Conservation (phyloP, 2,113 vertebrate species). For the Forbesichthys agassizii region DNA sequence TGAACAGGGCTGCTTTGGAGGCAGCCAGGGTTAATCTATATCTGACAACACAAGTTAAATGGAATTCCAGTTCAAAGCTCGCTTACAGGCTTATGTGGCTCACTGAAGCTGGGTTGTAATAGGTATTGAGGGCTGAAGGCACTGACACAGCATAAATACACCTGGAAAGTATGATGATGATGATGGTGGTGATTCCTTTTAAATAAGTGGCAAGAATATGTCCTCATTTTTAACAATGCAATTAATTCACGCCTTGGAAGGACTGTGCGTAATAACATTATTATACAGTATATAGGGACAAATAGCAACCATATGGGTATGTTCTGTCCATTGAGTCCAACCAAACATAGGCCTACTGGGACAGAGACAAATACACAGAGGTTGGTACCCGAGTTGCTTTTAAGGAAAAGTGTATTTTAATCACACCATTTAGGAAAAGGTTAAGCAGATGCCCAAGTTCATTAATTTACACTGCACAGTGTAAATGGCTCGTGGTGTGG, state of each 20-base stretch:
- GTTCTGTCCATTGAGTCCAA: too few species aligned
- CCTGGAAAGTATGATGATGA: neutral
- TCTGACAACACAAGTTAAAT: constrained; percentile 25
- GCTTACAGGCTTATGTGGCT: constrained; percentile 24
- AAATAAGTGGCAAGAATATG: neutral
- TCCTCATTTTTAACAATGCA: neutral
- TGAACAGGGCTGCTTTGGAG: constrained; percentile 5
- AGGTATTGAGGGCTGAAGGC: constrained; percentile 12
- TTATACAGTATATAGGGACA: too few species aligned
- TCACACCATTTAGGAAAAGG: neutral
- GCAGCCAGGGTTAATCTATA: constrained; percentile 19
- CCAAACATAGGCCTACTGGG: too few species aligned
- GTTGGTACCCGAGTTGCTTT: neutral
- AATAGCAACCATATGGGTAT: too few species aligned
- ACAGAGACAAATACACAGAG: too few species aligned
- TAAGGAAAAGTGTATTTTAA: neutral
- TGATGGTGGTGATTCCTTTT: neutral
- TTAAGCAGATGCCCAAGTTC: neutral
- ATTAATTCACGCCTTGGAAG: too few species aligned
- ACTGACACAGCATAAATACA: neutral
- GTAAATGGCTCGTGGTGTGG: neutral
- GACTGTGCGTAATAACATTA: too few species aligned
- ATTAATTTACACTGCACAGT: constrained; percentile 8
- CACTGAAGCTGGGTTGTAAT: constrained; percentile 3
- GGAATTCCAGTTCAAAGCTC: constrained; percentile 36